Evolutionary conservation across 2,113 vertebrate genomes (phyloP), one percentile per base, ranked within the genome.

Genomic region (Entosphenus tridentatus): DNA sequence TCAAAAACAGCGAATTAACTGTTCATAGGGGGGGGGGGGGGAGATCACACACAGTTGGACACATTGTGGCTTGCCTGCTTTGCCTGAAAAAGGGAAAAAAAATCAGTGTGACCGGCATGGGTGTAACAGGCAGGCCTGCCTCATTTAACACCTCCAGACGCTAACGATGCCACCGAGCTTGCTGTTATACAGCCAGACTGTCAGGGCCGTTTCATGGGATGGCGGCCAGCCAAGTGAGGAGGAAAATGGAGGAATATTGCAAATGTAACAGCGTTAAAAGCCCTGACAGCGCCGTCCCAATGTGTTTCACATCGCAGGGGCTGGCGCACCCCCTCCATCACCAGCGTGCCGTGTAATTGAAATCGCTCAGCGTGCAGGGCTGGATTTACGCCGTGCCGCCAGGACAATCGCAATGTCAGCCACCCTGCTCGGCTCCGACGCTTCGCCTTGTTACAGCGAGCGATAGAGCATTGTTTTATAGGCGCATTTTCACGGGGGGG

Each of bases 301-400:
- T 65, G 62, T 65, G n/a, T 65, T 21, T 65, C n/a, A 21, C 62
- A 21, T 21, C 9, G 21, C 62, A 21, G 62, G 62, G n/a, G n/a
- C 8, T 21, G 62, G n/a, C 10, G 62, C 62, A 65, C 62, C 62
- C 62, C n/a, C 62, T 65, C 62, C 62, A 65, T 65, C 62, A 65
- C 62, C 62, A 65, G n/a, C 62, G 62, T 65, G n/a, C 62, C 62
- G 62, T 65, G 62, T 65, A 65, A 65, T 65, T 65, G 62, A 65
- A 65, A 65, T 9, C 62, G 62, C 62, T 65, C 62, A 65, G n/a
- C 21, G 62, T 65, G 62, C 62, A 65, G 62, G 9, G 62, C 62
- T n/a, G 62, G 62, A 65, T 65, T 65, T 65, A 65, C 21, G 62
- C n/a, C 21, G 62, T 10, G 11, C 62, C 62, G 62, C n/a, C 21